Evolutionary conservation across 1,140 invertebrate genomes (phyloP).

Genomic region (Anadara kagoshimensis): DNA sequence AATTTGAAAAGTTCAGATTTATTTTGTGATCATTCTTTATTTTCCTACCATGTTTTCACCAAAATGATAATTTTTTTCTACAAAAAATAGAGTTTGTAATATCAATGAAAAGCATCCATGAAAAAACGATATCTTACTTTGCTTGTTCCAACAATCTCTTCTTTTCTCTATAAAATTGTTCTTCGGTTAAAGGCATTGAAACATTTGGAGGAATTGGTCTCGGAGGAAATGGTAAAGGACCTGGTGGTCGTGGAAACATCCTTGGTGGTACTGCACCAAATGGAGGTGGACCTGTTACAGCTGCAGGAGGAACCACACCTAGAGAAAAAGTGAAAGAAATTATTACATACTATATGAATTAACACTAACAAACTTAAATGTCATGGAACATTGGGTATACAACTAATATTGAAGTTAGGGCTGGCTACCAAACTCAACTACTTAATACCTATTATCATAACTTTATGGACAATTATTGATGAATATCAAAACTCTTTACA

Average conservation of each 20-base stretch:
- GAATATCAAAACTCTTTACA: too few species aligned
- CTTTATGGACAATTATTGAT: neutral
- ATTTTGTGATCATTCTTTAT: neutral
- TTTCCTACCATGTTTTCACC: neutral
- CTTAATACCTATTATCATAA: neutral
- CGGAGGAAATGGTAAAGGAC: constrained; percentile 3
- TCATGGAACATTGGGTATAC: neutral
- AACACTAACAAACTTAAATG: neutral
- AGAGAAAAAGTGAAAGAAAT: neutral
- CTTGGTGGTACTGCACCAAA: constrained; percentile 5
- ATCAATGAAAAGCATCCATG: neutral
- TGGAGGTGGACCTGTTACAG: constrained; percentile 1
- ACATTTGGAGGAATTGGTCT: constrained; percentile 18
- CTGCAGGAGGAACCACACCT: constrained; percentile 17
- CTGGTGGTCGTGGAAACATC: constrained; percentile 10
- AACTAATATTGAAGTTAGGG: neutral
- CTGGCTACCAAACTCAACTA: neutral
- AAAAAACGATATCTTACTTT: constrained; percentile 25
- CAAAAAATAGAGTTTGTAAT: neutral
- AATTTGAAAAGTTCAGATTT: too few species aligned
- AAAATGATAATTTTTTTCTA: neutral
- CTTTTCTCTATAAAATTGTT: constrained; percentile 46
- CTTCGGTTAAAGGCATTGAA: constrained; percentile 16
- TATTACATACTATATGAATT: neutral
- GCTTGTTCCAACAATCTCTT: constrained; percentile 29